Evolutionary conservation across 1,140 invertebrate species (phyloP), one percentile per base, ranked within the genome.

Genomic region (Cydia strobilella): DNA sequence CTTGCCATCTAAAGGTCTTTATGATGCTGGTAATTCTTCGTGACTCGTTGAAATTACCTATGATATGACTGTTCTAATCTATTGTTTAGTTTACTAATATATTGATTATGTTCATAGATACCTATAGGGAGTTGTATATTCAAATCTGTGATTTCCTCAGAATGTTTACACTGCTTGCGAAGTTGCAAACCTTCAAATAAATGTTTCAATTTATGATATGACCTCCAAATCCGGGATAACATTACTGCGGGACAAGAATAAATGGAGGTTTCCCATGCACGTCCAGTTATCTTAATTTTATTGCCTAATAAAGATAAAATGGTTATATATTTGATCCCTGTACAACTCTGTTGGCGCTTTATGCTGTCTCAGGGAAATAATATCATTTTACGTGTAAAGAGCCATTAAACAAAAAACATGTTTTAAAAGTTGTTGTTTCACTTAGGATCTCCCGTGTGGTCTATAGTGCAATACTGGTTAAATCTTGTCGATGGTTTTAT

Each of bases 201-300:
- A 59, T 59, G 54, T 59, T 10, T 23, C 20, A 59, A 59, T 59
- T 59, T 59, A 69, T 69, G n/a, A 69, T 59, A 69, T 69, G n/a
- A 69, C n/a, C 65, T 18, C 20, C 65, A 42, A 69, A 69, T 69
- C 65, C 65, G 31, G 65, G 65, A 69, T 66, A 66, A 39, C 31
- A 39, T 39, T 39, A 69, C 27, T 69, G 65, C 65, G 65, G 65
- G 65, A 69, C 23, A 12, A 35, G 3, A n/a, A 42, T 69, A 27
- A 69, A 69, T 42, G 65, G 35, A 69, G 4, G 65, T 69, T 69
- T 69, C 65, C 18, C 65, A 69, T n/a, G 31, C 65, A 39, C 31
- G 65, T 69, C 12, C 65, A 35, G 65, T 69, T 69, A 69, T 69
- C 65, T 69, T 69, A 69, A 69, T 39, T 69, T 69, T n/a, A 65